Conservation (phyloP, 2,888 invertebrate species). For the Colletes collaris region DNA sequence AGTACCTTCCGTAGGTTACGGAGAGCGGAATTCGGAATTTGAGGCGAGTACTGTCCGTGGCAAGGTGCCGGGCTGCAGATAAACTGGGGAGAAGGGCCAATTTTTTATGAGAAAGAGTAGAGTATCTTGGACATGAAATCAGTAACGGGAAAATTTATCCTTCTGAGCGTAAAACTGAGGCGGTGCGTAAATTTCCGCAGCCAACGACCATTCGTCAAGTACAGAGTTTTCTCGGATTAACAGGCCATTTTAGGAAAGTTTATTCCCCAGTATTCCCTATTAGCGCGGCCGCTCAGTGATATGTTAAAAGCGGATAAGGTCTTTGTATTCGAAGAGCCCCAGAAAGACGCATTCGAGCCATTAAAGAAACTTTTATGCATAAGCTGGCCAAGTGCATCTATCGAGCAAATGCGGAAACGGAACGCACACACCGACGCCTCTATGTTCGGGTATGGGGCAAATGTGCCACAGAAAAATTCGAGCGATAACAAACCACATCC, state of each 20-base stretch:
- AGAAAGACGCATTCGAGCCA: not conserved
- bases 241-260: not conserved
- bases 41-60: not conserved
- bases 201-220: not conserved
- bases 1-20: not conserved
- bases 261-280: not conserved
- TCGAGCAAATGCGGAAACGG: not conserved
- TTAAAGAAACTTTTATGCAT: not conserved
- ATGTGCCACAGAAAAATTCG: constrained; percentile 1
- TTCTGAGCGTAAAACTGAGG: not conserved
- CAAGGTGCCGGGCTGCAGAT: not conserved
- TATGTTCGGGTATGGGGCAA: not conserved
- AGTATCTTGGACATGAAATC: too few species aligned
- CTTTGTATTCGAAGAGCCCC: not conserved
- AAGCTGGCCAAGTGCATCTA: not conserved
- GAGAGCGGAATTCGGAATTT: not conserved
- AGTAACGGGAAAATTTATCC: not conserved
- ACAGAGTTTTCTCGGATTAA: not conserved
- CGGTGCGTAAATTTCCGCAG: not conserved
- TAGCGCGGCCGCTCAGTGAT: not conserved
- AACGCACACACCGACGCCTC: not conserved
- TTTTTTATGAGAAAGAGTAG: not conserved
- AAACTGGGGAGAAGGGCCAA: constrained; percentile 1
- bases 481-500: not conserved
- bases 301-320: not conserved